Conservation (phyloP, 2,797 vertebrate species). For the Forpus xanthops region DNA sequence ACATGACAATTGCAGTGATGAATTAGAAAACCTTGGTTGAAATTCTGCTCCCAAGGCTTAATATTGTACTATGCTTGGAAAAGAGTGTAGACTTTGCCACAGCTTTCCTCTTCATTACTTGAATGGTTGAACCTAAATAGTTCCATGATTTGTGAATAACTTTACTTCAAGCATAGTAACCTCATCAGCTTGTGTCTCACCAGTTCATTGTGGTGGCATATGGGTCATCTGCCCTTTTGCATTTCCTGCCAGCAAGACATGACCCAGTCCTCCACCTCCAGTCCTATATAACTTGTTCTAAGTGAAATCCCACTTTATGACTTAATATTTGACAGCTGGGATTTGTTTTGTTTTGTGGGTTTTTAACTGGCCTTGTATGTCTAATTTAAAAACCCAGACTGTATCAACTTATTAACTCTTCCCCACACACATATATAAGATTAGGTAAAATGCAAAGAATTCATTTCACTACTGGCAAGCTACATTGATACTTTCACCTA, state of each 20-base stretch:
- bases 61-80: background rate
- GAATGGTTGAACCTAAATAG: background rate
- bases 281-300: background rate
- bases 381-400: background rate
- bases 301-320: background rate
- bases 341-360: background rate
- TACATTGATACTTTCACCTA: background rate
- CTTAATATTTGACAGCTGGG: background rate
- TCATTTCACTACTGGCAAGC: background rate
- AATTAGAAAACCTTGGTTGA: conserved; percentile 24
- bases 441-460: background rate
- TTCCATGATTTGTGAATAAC: background rate
- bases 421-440: background rate
- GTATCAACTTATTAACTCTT: background rate
- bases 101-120: background rate
- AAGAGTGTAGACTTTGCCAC: background rate
- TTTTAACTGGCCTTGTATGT: background rate
- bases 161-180: background rate
- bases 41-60: conserved; percentile 16
- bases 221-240: background rate
- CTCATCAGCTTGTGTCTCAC: background rate
- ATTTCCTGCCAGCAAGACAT: background rate
- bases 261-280: background rate
- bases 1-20: conserved; percentile 24
- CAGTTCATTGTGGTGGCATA: background rate